Evolutionary conservation across 2,797 vertebrate species (phyloP).

Genomic region (Myotis myotis): DNA sequence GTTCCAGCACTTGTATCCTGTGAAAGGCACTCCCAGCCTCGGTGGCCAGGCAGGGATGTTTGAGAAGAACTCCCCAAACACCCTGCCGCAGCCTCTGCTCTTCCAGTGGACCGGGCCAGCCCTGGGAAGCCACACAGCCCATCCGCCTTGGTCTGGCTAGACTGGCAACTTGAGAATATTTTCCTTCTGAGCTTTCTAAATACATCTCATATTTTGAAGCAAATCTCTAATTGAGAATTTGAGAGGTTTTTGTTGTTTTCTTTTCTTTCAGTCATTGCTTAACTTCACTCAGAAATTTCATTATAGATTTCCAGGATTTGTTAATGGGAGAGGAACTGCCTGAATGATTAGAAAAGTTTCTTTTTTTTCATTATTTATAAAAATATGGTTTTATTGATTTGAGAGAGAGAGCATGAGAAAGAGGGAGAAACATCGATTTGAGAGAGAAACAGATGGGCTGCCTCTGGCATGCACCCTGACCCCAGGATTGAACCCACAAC

Average conservation of each 20-base stretch:
- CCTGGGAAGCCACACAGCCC: not conserved
- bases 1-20: not conserved
- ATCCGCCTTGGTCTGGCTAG: not conserved
- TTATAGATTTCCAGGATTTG: not conserved
- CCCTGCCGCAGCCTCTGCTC: not conserved
- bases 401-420: not conserved
- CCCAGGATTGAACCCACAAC: not conserved
- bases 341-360: not conserved
- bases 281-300: not conserved
- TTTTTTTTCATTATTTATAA: not conserved
- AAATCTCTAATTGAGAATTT: not conserved
- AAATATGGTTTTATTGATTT: not conserved
- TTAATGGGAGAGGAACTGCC: not conserved
- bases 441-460: not conserved
- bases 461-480: not conserved
- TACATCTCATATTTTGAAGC: not conserved
- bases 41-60: not conserved
- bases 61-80: not conserved
- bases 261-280: not conserved
- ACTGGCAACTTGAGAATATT: not conserved
- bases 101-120: fast-evolving
- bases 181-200: not conserved
- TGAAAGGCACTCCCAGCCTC: not conserved
- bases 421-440: not conserved
- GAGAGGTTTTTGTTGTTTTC: not conserved